Conservation (phyloP, 2,113 vertebrate genomes). For the Otolemur garnettii region DNA sequence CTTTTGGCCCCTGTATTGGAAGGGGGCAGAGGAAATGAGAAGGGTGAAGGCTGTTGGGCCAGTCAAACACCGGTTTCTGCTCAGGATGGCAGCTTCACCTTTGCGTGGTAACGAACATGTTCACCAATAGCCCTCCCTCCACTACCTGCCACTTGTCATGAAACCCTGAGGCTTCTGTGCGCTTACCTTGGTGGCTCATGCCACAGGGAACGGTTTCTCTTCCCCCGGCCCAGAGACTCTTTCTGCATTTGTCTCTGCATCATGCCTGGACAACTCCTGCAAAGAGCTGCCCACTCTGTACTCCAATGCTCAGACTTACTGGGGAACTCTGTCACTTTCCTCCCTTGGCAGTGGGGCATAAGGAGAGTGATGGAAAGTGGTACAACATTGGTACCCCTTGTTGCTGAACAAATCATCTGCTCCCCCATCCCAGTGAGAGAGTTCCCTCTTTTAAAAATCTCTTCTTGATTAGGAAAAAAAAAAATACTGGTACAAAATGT, state of each 20-base stretch:
- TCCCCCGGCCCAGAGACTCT: too few species aligned
- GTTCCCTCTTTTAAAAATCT: neutral
- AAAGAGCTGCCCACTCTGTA: accelerated
- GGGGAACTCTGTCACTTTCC: neutral
- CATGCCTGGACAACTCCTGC: accelerated
- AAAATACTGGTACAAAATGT: neutral
- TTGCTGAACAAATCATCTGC: neutral
- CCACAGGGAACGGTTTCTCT: neutral
- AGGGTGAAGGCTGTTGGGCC: accelerated
- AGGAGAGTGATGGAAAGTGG: neutral
- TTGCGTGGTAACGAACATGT: accelerated
- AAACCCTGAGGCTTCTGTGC: neutral
- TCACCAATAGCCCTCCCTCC: neutral
- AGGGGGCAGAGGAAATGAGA: too few species aligned
- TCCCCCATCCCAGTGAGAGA: neutral
- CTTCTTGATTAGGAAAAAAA: neutral
- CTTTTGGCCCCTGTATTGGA: neutral
- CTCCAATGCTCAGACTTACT: neutral
- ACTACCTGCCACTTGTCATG: neutral
- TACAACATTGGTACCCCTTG: accelerated
- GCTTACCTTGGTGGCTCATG: neutral
- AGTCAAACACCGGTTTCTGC: neutral
- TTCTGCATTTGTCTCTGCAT: neutral
- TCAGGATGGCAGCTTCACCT: neutral
- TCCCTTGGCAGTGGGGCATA: neutral